Evolutionary conservation across 2,888 invertebrate genomes (phyloP), one percentile per base, ranked within the genome.

Genomic region (Willowsia nigromaculata): DNA sequence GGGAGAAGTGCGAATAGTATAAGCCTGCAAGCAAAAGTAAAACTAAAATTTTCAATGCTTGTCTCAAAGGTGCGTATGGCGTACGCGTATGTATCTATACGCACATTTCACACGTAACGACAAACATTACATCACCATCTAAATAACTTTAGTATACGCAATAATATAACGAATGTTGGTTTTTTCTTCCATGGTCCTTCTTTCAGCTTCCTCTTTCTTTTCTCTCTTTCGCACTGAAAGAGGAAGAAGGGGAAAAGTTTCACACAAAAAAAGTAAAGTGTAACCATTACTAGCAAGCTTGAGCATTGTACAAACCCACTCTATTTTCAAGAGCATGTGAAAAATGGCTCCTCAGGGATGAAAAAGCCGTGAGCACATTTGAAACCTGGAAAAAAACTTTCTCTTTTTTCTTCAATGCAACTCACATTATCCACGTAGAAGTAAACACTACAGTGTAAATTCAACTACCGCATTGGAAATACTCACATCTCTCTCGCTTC

Each of bases 321-420:
- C 81, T 81, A 89, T 89, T 89, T 89, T 89, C 89, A 89, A 89
- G 89, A 89, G 89, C 62, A 89, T 65, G 85, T 90, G 90, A 90
- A 90, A 90, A 90, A 90, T 90, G 86, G 90, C 83, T 90, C 90
- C 90, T 86, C 30, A 59, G 90, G 90, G 90, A 88, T 68, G 80
- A 37, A 62, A 85, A 90, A 90, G 83, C 78, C 83, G 65, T 59
- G 88, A 88, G 88, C 84, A 56, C 68, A 80, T 84, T 88, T 81
- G 89, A 85, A 89, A 85, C 80, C 84, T 80, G 59, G 47, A 83
- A 83, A 88, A 84, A 88, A 84, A 89, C 89, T 89, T 89, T 89
- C 89, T 85, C 89, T 81, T 88, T 81, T 89, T 85, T 62, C 33
- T 85, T 65, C 18, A 68, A 50, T 68, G 59, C 59, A 53, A 30